Evolutionary conservation across 1,140 invertebrate species (phyloP).

Genomic region (Theocolax elegans): DNA sequence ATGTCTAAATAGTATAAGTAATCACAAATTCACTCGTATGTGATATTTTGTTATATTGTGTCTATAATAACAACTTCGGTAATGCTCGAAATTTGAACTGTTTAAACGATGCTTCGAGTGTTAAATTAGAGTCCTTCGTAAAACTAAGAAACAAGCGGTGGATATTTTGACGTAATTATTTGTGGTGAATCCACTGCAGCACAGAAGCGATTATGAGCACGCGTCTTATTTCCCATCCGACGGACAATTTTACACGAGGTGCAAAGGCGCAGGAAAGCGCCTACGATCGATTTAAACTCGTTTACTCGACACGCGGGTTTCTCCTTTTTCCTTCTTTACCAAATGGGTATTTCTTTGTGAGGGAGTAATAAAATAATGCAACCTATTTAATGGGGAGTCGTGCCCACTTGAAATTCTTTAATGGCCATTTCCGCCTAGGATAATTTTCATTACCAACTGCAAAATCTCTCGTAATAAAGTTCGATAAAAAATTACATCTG

Average conservation of each 20-base stretch:
- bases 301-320: not conserved
- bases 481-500: too few relatives aligned
- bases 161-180: constrained; percentile 6
- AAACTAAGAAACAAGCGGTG: constrained; percentile 3
- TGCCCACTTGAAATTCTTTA: not conserved
- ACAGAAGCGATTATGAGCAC: constrained; percentile 21
- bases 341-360: not conserved
- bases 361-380: constrained; percentile 6
- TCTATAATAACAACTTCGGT: constrained; percentile 45
- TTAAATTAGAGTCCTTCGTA: constrained; percentile 12
- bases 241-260: not conserved
- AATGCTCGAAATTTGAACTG: constrained; percentile 17
- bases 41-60: too few relatives aligned
- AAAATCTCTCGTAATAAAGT: too few relatives aligned
- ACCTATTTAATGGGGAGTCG: not conserved
- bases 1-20: not conserved
- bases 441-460: not conserved
- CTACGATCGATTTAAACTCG: constrained; percentile 30
- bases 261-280: not conserved
- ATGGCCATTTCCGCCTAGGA: not conserved
- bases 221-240: constrained; percentile 5
- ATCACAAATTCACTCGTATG: constrained; percentile 5
- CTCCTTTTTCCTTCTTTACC: not conserved
- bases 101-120: not conserved
- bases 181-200: not conserved